Conservation (phyloP, 2,797 vertebrate genomes). For the Galagoides demidoff region DNA sequence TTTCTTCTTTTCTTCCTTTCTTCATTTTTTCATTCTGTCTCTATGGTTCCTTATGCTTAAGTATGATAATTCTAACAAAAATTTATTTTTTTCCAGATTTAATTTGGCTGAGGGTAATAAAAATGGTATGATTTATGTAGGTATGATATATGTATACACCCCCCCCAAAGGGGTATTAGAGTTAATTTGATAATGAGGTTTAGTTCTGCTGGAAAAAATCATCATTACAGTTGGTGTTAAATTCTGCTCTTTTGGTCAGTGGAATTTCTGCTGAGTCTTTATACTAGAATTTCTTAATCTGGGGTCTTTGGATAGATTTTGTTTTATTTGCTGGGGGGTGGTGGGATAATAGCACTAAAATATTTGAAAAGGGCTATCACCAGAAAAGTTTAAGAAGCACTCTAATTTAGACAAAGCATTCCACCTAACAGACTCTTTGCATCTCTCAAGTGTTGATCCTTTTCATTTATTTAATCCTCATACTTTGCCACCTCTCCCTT, state of each 20-base stretch:
- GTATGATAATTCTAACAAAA: slow-evolving; percentile 10
- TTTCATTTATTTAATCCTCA: slow-evolving; percentile 16
- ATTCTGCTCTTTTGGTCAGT: not conserved
- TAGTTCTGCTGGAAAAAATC: slow-evolving; percentile 10
- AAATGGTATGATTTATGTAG: too few species aligned
- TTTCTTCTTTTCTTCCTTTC: not conserved
- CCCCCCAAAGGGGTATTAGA: not conserved
- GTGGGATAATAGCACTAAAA: not conserved
- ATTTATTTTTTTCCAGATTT: not conserved
- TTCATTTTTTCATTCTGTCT: not conserved
- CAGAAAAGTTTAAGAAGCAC: not conserved
- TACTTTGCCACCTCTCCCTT: not conserved
- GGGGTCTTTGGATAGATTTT: not conserved
- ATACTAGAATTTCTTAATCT: slow-evolving; percentile 28
- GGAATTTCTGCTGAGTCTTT: slow-evolving; percentile 31
- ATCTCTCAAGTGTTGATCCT: not conserved
- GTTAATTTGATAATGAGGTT: slow-evolving; percentile 49
- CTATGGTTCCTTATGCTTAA: not conserved
- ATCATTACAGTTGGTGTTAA: slow-evolving; percentile 12
- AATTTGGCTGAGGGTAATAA: not conserved
- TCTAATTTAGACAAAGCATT: slow-evolving; percentile 37
- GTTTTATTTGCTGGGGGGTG: slow-evolving; percentile 14
- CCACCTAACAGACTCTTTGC: not conserved
- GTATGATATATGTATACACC: not conserved
- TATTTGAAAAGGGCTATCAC: not conserved